Conservation (phyloP, 2,797 vertebrate genomes). For the Rhyacichthys aspro region DNA sequence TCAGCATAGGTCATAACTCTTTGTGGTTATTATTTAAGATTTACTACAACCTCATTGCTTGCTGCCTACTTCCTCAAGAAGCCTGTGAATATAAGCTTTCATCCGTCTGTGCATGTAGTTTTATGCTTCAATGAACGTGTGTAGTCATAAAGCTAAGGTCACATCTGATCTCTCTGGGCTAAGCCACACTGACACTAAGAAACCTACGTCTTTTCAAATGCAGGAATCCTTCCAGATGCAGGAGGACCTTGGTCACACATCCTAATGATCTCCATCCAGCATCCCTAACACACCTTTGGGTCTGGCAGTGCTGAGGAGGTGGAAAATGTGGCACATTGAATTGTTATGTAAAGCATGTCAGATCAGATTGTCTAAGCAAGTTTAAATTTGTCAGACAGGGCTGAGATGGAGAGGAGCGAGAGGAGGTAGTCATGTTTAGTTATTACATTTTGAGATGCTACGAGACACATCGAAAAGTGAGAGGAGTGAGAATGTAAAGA, state of each 20-base stretch:
- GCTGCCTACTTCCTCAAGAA: conserved; percentile 42
- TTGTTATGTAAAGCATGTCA: conserved; percentile 80
- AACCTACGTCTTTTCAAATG: conserved; percentile 48
- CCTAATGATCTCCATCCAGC: conserved; percentile 33
- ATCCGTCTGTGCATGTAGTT: conserved; percentile 26
- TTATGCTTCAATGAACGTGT: conserved; percentile 12
- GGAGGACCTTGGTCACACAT: too few relatives aligned
- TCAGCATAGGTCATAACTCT: conserved; percentile 75
- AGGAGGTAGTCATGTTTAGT: conserved; percentile 67
- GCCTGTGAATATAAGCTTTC: conserved; percentile 31
- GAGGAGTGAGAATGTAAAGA: conserved; percentile 61
- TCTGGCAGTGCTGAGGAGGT: conserved; percentile 41
- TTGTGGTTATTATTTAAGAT: conserved; percentile 77
- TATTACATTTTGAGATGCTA: conserved; percentile 76
- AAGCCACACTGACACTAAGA: conserved; percentile 48
- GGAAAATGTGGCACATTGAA: conserved; percentile 68
- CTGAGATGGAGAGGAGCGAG: conserved; percentile 68
- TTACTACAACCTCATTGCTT: conserved; percentile 59
- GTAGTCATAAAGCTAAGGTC: conserved; percentile 54
- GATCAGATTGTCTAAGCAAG: conserved; percentile 72
- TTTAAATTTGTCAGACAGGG: conserved; percentile 78
- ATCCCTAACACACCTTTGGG: conserved; percentile 68
- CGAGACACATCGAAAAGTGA: conserved; percentile 59
- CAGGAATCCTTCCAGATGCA: conserved; percentile 17
- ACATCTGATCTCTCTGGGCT: conserved; percentile 52